Base-by-base conservation (phyloP, 2,113 vertebrate genomes). In the Leiothrix lutea region DNA sequence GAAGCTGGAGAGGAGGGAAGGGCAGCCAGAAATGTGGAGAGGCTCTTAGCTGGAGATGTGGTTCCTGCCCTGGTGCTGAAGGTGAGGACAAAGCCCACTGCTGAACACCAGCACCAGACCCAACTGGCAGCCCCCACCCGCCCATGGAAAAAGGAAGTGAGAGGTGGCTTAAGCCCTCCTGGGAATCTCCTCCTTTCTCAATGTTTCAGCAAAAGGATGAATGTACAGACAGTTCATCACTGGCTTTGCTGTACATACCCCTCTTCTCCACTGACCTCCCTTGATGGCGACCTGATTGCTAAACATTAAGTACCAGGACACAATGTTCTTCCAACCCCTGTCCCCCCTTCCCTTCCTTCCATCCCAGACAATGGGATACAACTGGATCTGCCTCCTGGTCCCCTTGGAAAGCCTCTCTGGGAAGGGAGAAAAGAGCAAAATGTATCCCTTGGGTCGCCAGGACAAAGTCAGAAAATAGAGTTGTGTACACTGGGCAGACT, bases 281-380 rank as follows among this genome's bases (percentile, higher is more conserved):
- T 23, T 24, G 24, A 48, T 15, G 64, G 22, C 4, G 3, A 77
- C 31, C 18, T 65, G n/a, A 48, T 0, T 0, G 1, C 69, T 12
- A 56, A 69, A 54, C 13, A 20, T 18, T 4, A 9, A 36, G 19
- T 26, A 26, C 10, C 40, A 83, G 87, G 21, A 67, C 25, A 23
- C 3, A 23, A 48, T 2, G 9, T 36, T 88, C 40, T 64, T 64
- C 24, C 6, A 23, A 21, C 0, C 14, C 21, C n/a, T 35, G 24
- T 25, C 12, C 29, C 31, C 42, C 61, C 48, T 25, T 28, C 64
- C 51, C 19, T 44, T 88, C 38, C 29, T 18, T 50, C 51, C 28
- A 33, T 31, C 47, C 38, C 72, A 91, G 31, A 57, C 15, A 73
- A 56, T 0, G 11, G n/a, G 19, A 69, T 21, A 54, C 60, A 70